A percentile compares a stretch with the other conserved stretches of the same genome.
Conservation (phyloP, 2,113 vertebrate genomes). For the Willisornis vidua region DNA sequence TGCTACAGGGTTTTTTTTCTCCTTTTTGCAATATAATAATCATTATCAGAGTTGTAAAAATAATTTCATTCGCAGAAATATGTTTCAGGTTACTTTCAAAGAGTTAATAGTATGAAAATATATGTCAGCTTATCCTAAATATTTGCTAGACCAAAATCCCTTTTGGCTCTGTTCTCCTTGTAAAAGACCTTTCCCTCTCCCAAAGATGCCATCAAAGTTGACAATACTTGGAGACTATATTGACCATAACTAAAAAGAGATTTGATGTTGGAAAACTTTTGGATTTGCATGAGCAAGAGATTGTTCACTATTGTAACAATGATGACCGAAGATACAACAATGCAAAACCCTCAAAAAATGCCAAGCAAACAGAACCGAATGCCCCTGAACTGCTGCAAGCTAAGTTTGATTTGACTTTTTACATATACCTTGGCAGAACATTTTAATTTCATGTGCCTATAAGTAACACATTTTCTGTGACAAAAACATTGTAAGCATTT, state of each 20-base stretch:
- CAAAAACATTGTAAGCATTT: not conserved
- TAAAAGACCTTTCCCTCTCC: not conserved
- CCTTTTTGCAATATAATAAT: not conserved
- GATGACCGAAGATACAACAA: not conserved
- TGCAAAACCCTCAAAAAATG: not conserved
- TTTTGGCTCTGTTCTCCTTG: not conserved
- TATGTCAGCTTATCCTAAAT: not conserved
- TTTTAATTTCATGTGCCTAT: constrained; percentile 19
- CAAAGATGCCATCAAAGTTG: not conserved
- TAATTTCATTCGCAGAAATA: not conserved
- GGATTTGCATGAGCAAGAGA: not conserved
- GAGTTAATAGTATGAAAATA: not conserved
- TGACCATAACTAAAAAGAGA: constrained; percentile 14
- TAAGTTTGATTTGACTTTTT: not conserved
- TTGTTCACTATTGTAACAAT: not conserved
- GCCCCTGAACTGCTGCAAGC: not conserved
- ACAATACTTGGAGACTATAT: not conserved
- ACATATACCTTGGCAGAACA: not conserved
- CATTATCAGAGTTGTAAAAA: not conserved
- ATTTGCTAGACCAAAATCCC: not conserved
- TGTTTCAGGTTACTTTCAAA: not conserved
- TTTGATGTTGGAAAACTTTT: not conserved
- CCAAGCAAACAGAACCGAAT: not conserved
- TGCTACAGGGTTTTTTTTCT: not conserved
- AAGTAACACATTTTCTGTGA: not conserved